Percentiles rank a stretch among this genome's conserved stretches.
Evolutionary conservation across 2,888 invertebrate genomes (phyloP).

Genomic region (Melangyna quadrimaculata): DNA sequence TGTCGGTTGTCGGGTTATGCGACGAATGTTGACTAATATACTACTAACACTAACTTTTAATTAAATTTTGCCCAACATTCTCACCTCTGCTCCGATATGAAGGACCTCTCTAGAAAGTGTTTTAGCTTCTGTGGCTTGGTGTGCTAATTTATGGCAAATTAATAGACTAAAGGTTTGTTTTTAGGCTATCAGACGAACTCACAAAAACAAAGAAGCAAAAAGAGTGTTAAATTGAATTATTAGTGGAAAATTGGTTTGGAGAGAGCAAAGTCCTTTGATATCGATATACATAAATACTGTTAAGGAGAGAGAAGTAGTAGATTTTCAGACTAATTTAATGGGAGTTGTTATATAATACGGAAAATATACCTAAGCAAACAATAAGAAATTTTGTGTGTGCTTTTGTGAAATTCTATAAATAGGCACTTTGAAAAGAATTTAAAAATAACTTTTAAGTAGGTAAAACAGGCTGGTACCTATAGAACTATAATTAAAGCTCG

Average conservation of each 20-base stretch:
- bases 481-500: too few species aligned
- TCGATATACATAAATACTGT: not conserved
- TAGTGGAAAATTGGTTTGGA: slow-evolving; percentile 14
- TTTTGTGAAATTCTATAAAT: too few species aligned
- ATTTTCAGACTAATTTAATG: not conserved
- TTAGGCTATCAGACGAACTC: slow-evolving; percentile 46
- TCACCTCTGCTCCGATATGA: not conserved
- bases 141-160: slow-evolving; percentile 59
- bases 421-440: too few species aligned
- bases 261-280: not conserved
- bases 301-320: not conserved
- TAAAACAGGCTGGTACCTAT: too few species aligned
- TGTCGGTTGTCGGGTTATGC: slow-evolving; percentile 42
- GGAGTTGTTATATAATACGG: not conserved
- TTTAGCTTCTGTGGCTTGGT: slow-evolving; percentile 29
- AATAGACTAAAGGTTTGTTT: slow-evolving; percentile 68
- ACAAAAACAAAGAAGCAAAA: not conserved
- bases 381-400: too few species aligned
- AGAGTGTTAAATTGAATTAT: slow-evolving; percentile 14
- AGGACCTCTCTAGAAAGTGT: not conserved
- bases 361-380: not conserved
- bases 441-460: too few species aligned
- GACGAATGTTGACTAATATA: not conserved
- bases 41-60: slow-evolving; percentile 65
- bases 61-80: slow-evolving; percentile 57